Conservation (phyloP, 1,140 invertebrate species). For the Ostrea denselamellosa region DNA sequence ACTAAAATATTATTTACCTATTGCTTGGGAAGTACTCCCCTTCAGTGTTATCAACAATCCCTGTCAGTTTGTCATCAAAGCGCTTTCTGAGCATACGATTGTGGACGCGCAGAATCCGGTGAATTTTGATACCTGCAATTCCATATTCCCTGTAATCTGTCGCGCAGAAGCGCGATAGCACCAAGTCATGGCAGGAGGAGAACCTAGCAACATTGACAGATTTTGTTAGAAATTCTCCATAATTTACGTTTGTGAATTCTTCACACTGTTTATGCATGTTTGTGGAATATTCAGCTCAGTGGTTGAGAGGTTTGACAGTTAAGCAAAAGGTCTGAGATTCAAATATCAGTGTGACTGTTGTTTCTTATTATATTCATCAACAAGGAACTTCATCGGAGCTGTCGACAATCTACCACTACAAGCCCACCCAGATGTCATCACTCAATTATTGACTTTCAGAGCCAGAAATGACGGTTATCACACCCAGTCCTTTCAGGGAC, state of each 20-base stretch:
- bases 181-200: conserved; percentile 77
- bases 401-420: too few species aligned
- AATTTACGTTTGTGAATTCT: not conserved
- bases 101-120: conserved; percentile 74
- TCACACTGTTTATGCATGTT: not conserved
- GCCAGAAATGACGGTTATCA: too few species aligned
- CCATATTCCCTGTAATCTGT: conserved; percentile 72
- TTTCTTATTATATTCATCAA: too few species aligned
- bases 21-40: conserved; percentile 68
- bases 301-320: not conserved
- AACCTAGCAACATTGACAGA: conserved; percentile 69
- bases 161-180: conserved; percentile 78
- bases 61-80: conserved; percentile 75
- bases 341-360: too few species aligned
- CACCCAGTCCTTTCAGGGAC: too few species aligned
- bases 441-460: too few species aligned
- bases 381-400: too few species aligned
- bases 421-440: too few species aligned
- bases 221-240: not conserved
- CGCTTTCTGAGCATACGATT: conserved; percentile 74
- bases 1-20: conserved; percentile 57
- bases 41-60: conserved; percentile 66
- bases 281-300: not conserved
- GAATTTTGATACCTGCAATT: conserved; percentile 75
- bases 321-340: too few species aligned